Evolutionary conservation across 2,888 invertebrate genomes (phyloP), one percentile per base, ranked within the genome.

Genomic region (Acronicta leporina): DNA sequence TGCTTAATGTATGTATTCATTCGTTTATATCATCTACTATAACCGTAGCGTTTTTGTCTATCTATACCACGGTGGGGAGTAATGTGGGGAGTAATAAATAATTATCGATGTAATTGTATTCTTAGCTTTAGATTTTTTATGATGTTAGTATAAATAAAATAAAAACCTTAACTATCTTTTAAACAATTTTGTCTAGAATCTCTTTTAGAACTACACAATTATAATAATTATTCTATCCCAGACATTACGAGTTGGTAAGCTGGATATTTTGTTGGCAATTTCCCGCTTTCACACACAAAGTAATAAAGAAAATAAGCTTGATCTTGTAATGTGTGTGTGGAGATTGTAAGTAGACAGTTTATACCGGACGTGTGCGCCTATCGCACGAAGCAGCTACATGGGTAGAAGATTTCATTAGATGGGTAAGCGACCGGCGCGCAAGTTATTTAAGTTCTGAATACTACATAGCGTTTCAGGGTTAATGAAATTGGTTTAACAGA

Each of bases 331-430:
- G 11, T 61, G 30, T 63, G 48, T 45, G 57, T 46, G 42, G 40
- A 67, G 42, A 71, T 65, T 50, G 53, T 49, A 40, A 64, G 56
- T 46, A 63, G 50, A 49, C 43, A 62, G 53, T 68, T 65, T 54
- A 38, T 30, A 61, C 40, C 42, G 73, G 56, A 64, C 60, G 65
- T 68, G 58, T 48, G 38, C 56, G 68, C 48, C 45, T 48, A 51
- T 46, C 57, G 48, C 33, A 62, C 55, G 71, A 61, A 67, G 56
- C 47, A 68, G 54, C 68, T 51, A 63, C 11, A 33, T 11, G 33
- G 33, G 58, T 49, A 33, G 33, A 33, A 11, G 11, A 61, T 68
- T 75, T 75, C 60, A 75, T 75, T 72, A 68, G 55, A 68, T 59
- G 52, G 56, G 57, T 51, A 51, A 72, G 50, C 62, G 58, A 63